Evolutionary conservation across 2,888 invertebrate genomes (phyloP).

Genomic region (Cheilosia vulpina): DNA sequence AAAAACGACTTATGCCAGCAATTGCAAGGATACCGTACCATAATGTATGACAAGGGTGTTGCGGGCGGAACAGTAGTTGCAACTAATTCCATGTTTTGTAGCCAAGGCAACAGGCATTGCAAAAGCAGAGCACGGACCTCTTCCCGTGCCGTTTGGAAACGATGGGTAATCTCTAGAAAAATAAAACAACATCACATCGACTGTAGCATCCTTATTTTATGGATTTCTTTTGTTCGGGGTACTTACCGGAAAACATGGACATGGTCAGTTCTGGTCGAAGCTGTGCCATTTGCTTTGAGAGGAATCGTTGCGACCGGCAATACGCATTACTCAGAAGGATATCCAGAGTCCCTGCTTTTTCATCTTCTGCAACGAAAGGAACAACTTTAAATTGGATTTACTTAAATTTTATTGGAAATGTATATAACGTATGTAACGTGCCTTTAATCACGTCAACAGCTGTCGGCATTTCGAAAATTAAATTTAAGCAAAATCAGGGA

Average conservation of each 20-base stretch:
- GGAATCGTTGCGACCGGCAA: conserved; percentile 95
- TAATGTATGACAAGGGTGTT: conserved; percentile 92
- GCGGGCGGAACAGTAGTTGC: conserved; percentile 98
- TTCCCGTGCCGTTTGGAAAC: conserved; percentile 97
- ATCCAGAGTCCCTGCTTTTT: conserved; percentile 89
- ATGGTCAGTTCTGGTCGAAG: conserved; percentile 98
- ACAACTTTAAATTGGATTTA: conserved; percentile 36
- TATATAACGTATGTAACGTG: neutral
- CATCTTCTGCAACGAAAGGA: conserved; percentile 80
- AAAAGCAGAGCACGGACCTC: conserved; percentile 95
- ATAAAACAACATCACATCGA: neutral
- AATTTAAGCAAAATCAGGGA: neutral
- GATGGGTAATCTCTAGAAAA: conserved; percentile 94
- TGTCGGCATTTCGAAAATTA: conserved; percentile 18
- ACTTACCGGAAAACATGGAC: conserved; percentile 98
- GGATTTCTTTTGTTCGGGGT: neutral
- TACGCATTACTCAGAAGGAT: conserved; percentile 94
- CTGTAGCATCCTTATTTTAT: neutral
- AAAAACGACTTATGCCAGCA: conserved; percentile 65
- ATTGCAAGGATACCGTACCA: conserved; percentile 85
- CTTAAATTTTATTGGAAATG: neutral
- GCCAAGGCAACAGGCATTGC: conserved; percentile 97
- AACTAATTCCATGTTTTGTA: conserved; percentile 98
- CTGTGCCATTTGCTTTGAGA: conserved; percentile 96
- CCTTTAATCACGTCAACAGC: conserved; percentile 21